Evolutionary conservation across 2,888 invertebrate genomes (phyloP), one percentile per base, ranked within the genome.

Genomic region (Dexiosoma caninum): DNA sequence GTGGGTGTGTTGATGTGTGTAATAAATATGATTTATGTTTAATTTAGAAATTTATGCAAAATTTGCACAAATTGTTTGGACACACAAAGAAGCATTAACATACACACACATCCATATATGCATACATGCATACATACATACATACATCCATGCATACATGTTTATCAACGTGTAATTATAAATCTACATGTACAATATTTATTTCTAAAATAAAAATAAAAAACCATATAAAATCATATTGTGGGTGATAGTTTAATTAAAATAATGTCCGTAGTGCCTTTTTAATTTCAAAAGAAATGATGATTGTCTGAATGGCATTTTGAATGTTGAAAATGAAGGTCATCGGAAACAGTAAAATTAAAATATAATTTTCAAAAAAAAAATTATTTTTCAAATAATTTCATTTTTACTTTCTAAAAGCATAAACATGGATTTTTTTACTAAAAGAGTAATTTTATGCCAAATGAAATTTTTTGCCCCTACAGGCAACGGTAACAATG

Each of bases 1-100:
- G 59, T 14, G 12, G 16, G 27, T 27, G 59, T 60, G 42, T 9
- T 49, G 51, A 57, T 44, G 64, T 64, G 32, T 66, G 57, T 70
- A 67, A 81, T 75, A 81, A 81, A 77, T 77, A 81, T 76, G 77
- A 81, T 77, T 77, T 77, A 81, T 81, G 81, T 81, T 74, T 81
- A 77, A 77, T 78, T 78, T 72, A 81, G 77, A 81, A 81, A 71
- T 78, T 82, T 78, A 78, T 82, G 81, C 78, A 82, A 82, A 78
- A 81, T 81, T 69, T 81, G 78, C 81, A 82, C 71, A 78, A 70
- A 78, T 71, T 78, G 67, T 67, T 55, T 53, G 32, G 30, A 16
- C 53, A 46, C 12, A 70, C 32, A 35, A 42, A 40, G n/a, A 30
- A 8, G 14, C 27, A 14, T 14, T n/a, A n/a, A n/a, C n/a, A n/a